Evolutionary conservation across 2,113 vertebrate species (phyloP), one percentile per base, ranked within the genome.

Genomic region (Lampris incognitus): DNA sequence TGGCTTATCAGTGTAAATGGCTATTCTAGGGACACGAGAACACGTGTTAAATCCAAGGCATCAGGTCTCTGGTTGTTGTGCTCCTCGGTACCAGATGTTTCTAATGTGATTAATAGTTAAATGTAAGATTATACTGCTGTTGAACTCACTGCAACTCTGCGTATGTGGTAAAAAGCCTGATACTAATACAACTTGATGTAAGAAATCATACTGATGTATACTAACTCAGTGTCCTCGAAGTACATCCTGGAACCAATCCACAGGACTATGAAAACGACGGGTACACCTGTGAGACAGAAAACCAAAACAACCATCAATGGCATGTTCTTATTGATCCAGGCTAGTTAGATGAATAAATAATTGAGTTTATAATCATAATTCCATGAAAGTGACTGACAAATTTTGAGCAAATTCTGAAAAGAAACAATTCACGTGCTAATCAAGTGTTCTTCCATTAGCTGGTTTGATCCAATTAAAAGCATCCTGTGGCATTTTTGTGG

Each of bases 151-250:
- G 1, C 44, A 58, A 10, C 50, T 49, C 9, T 49, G 9, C 9
- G 9, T 6, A 49, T 49, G 9, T 9, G 11, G 8, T 3, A 10
- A 11, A 52, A 52, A 10, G 11, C 50, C 50, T 46, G 7, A 24
- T 24, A 24, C 24, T 24, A 7, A 46, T 46, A 46, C 7, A 46
- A 46, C 36, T 52, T 4, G 44, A 50, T 44, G 10, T 58, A 24
- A 56, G 2, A 59, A 72, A 62, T 49, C 40, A 72, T 2, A 39
- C 4, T 52, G 24, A 7, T 60, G 62, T 65, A 74, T 72, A 94
- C 95, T 95, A 89, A 99, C 98, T 95, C 97, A 2, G 94, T 97
- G 90, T 99, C 95, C 62, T 99, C 98, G 7, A 98, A 92, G 75
- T 94, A 93, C 55, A 98, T 82, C 75, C 97, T 90, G 70, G 96